Conservation (phyloP, 2,113 vertebrate species). For the Naja naja region DNA sequence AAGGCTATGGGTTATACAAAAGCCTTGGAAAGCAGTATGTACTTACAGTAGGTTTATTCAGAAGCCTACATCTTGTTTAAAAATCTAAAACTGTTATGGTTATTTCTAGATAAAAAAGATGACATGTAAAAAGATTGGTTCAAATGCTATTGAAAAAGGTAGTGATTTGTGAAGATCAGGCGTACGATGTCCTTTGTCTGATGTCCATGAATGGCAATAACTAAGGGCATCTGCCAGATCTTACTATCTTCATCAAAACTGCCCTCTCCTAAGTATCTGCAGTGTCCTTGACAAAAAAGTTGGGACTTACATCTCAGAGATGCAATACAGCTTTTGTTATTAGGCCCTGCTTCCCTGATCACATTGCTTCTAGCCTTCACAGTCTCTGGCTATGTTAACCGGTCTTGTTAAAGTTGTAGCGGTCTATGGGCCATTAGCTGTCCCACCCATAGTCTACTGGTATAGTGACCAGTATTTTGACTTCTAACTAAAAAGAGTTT, state of each 20-base stretch:
- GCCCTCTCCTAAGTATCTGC: not conserved
- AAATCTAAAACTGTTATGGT: not conserved
- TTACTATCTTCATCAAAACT: not conserved
- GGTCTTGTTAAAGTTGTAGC: not conserved
- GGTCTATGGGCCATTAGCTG: not conserved
- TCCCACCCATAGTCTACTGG: not conserved
- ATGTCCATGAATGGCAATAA: not conserved
- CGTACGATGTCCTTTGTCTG: not conserved
- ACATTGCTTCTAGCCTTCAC: not conserved
- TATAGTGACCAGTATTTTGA: not conserved
- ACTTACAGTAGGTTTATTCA: not conserved
- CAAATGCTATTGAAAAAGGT: not conserved
- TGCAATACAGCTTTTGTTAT: not conserved
- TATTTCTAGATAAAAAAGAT: not conserved
- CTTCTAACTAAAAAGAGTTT: not conserved
- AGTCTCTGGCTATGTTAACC: not conserved
- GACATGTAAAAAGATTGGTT: not conserved
- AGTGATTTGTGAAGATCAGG: not conserved
- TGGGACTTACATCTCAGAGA: not conserved
- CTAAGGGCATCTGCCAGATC: not conserved
- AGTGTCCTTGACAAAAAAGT: not conserved
- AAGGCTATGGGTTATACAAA: not conserved
- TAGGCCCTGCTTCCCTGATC: not conserved
- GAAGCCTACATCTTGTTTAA: not conserved
- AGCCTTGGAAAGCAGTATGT: not conserved